Evolutionary conservation across 2,888 invertebrate species (phyloP).

Genomic region (Volucella bombylans): DNA sequence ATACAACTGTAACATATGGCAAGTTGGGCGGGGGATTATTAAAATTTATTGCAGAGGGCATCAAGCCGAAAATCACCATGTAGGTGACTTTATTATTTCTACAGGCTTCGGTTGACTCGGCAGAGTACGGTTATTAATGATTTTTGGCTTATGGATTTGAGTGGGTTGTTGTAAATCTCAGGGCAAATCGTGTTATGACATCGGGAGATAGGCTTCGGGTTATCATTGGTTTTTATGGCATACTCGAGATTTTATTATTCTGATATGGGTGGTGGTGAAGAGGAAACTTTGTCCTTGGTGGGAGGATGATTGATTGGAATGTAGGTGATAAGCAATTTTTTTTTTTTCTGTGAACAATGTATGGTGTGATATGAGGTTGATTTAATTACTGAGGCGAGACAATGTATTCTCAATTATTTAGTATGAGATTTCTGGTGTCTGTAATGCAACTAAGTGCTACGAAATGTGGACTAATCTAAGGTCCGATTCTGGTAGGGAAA

Average conservation of each 20-base stretch:
- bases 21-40: slow-evolving; percentile 48
- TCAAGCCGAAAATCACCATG: slow-evolving; percentile 62
- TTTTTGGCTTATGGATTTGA: slow-evolving; percentile 60
- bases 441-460: too few relatives aligned
- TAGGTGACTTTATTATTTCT: slow-evolving; percentile 58
- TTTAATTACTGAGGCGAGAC: too few relatives aligned
- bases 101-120: background rate
- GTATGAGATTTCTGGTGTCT: too few relatives aligned
- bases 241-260: slow-evolving; percentile 26
- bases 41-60: slow-evolving; percentile 56
- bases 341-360: background rate
- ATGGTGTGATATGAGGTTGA: too few relatives aligned
- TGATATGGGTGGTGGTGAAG: background rate
- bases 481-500: too few relatives aligned
- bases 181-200: slow-evolving; percentile 61
- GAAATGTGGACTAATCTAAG: too few relatives aligned
- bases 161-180: slow-evolving; percentile 67
- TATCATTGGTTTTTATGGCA: slow-evolving; percentile 44
- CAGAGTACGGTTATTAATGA: slow-evolving; percentile 64
- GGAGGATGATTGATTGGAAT: slow-evolving; percentile 37
- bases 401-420: too few relatives aligned
- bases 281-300: slow-evolving; percentile 15
- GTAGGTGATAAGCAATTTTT: background rate
- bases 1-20: slow-evolving; percentile 53
- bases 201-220: slow-evolving; percentile 48